Evolutionary conservation across 2,113 vertebrate species (phyloP), one percentile per base, ranked within the genome.

Genomic region (Petrocephalus zakoni): DNA sequence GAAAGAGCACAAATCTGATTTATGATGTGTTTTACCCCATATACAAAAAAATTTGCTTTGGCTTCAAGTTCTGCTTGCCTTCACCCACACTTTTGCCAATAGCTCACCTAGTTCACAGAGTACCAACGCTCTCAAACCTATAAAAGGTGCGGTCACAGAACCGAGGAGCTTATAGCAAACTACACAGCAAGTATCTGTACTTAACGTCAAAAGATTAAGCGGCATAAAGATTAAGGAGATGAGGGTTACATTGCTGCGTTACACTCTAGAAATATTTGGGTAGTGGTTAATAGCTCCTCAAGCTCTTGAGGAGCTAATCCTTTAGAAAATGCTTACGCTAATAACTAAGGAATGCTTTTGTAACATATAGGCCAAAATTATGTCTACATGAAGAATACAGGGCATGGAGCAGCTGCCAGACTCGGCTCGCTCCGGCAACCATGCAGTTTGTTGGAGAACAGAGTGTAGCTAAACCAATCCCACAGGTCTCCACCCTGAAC

Each of bases 1-100:
- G 37, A 47, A 47, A 83, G 37, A 49, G 46, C 81, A 49, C 42
- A n/a, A 21, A 42, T 83, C 81, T 83, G 81, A 47, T 83, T 47
- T 83, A 83, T 83, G 81, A 83, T 83, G 81, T 83, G 81, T 47
- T 83, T 47, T 49, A n/a, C 81, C 37, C 81, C 37, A 47, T 83
- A 22, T 22, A 37, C 37, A 83, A 47, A 81, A 81, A 83, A 83
- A 83, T 13, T 10, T 21, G 78, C 78, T 83, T 83, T 49, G 37
- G 78, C 42, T 83, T 83, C 17, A 47, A 49, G 15, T 78, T 78
- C 72, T 78, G 72, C 34, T 78, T 78, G 34, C 34, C 34, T 78
- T n/a, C 72, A 78, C 34, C 6, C 34, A 78, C 46, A 22, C 19
- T 47, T 22, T 46, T n/a, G 81, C 81, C 46, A 83, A 83, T 22